These are phyloP conservation scores for Conger conger DNA, from an alignment of 2,113 vertebrate genomes.

Conservation along the genomic window DNA sequence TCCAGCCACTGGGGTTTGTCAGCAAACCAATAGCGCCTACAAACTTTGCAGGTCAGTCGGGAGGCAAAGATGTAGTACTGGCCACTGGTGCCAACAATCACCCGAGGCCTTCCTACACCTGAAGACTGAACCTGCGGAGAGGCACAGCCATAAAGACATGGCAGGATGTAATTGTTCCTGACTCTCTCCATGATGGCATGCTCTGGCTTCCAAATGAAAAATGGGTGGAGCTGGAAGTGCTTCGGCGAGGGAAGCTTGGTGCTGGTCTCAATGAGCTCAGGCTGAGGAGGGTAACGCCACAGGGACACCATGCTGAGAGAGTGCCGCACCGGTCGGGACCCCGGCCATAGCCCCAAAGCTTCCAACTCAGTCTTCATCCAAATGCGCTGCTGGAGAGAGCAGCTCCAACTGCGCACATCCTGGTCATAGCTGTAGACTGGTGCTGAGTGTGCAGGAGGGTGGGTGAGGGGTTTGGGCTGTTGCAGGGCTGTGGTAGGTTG, in stretches of 20 bases:
- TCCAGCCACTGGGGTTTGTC: slow-evolving; percentile 35
- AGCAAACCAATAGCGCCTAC: slow-evolving; percentile 30
- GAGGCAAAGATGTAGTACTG: slow-evolving; percentile 31
- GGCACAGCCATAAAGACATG: slow-evolving; percentile 21
- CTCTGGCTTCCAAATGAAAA: slow-evolving; percentile 42
- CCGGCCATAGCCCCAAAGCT: slow-evolving; percentile 20
- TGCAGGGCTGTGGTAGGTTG: too few relatives aligned
- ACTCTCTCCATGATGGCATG: too few relatives aligned
- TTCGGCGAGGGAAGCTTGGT: too few relatives aligned
- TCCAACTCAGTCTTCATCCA: slow-evolving; percentile 34
- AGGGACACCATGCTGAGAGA: slow-evolving; percentile 25
- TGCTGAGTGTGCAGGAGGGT: too few relatives aligned
- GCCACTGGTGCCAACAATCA: slow-evolving; percentile 29
- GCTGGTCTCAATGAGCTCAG: too few relatives aligned
- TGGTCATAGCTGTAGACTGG: slow-evolving; percentile 13
- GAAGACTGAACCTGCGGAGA: slow-evolving; percentile 6
- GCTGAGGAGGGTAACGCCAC: too few relatives aligned
- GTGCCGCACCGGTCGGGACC: slow-evolving; percentile 20
- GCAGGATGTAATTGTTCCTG: slow-evolving; percentile 38
- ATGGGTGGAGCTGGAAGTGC: slow-evolving; percentile 41
- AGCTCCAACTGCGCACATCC: slow-evolving; percentile 28
- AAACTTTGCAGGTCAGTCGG: slow-evolving; percentile 18
- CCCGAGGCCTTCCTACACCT: slow-evolving; percentile 22
- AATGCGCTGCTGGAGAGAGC: slow-evolving; percentile 27
- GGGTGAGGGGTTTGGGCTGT: too few relatives aligned